Base-by-base conservation (phyloP, 2,888 invertebrate species). In the Acanthosepion esculentum region DNA sequence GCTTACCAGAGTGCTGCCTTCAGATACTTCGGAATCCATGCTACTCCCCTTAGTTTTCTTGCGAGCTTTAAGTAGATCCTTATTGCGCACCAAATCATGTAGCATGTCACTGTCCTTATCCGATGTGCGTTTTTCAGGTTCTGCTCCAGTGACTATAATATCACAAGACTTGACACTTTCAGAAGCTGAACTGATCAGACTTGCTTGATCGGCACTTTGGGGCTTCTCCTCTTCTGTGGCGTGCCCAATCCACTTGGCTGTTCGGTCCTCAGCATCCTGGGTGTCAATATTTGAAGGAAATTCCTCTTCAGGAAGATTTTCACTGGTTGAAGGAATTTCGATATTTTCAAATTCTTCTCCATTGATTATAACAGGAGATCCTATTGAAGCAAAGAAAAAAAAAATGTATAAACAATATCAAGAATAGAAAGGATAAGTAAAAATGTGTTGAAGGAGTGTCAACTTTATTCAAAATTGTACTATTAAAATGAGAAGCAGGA, bases 81-180 rank as follows among this genome's bases (percentile, higher is more conserved):
- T 99, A 97, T 99, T 99, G 96, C 98, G 99, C 96, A 99, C 98
- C 98, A 99, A 98, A 97, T 99, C 99, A 97, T 99, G 98, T 97
- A 99, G 98, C 98, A 99, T 99, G 97, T 99, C 99, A 0, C 99
- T 98, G 6, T 48, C 99, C 92, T 94, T 94, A 94, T 59, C 95
- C 91, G 93, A 55, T n/a, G 93, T 91, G 4, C 92, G 95, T 95
- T 95, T 93, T 94, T 94, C 95, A 94, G 95, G 95, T 59, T 96
- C 96, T 15, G 96, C 95, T 59, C 95, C 95, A 20, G 96, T 96
- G 92, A 97, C 96, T 91, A 97, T 96, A 91, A 97, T 96, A 95
- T 97, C 96, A 95, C 97, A 97, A 55, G 96, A 95, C 92, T 96
- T 96, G 15, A 95, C 95, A 59, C 15, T 64, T 41, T 55, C 95